Percentiles rank a stretch among this genome's conserved stretches.
phyloP scores from a whole-genome alignment of 2,888 invertebrate genomes.

The Diabrotica balteata region DNA sequence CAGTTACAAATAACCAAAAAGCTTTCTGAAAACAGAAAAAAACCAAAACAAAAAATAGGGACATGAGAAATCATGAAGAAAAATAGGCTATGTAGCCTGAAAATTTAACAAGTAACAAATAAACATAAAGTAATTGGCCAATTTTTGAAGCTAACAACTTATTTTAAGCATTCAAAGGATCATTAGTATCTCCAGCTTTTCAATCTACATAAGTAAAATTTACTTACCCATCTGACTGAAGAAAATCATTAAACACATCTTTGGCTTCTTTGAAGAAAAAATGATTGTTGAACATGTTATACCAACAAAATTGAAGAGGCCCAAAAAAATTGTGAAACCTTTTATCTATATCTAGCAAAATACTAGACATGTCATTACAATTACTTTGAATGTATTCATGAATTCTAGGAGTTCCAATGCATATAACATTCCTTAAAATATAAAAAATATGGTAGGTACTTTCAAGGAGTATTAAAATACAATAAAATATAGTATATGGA shows the following conservation, averaged over 20 bases:
- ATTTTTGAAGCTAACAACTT: no score
- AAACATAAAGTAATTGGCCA: no score
- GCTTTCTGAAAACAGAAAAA: no score
- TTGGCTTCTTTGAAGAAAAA: constrained; percentile 74
- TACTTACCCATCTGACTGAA: constrained; percentile 65
- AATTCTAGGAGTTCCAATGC: constrained; percentile 85
- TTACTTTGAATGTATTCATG: constrained; percentile 71
- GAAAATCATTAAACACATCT: constrained; percentile 67
- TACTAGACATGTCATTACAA: constrained; percentile 62
- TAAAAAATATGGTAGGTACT: background rate
- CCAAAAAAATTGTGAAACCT: constrained; percentile 73
- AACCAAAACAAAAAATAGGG: no score
- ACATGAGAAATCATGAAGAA: no score
- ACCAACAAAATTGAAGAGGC: constrained; percentile 75
- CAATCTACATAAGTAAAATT: background rate
- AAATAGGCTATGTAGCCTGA: no score
- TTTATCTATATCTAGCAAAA: constrained; percentile 83
- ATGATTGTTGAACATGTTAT: constrained; percentile 91
- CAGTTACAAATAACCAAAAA: no score
- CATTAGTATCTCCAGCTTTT: no score
- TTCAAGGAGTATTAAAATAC: no score
- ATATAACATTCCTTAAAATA: constrained; percentile 73
- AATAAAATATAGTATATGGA: no score
- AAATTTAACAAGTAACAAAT: no score
- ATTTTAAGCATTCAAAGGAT: no score